These are phyloP conservation scores for Gobiocypris rarus DNA, from an alignment of 2,113 vertebrate species.

Conservation along the genomic window DNA sequence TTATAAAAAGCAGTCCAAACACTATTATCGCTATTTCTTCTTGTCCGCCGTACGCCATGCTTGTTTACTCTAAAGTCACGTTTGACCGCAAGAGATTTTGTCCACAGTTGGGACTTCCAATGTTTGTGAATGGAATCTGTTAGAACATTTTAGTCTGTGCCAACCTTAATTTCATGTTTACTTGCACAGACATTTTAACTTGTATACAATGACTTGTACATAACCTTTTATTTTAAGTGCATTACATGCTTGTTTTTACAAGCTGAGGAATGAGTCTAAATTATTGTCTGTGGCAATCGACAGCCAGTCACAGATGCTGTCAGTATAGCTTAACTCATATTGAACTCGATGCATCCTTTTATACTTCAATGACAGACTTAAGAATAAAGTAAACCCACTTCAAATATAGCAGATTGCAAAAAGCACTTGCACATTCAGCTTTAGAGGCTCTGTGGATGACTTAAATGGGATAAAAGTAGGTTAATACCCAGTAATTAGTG, in stretches of 20 bases:
- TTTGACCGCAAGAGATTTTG: no score
- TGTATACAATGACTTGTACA: not conserved
- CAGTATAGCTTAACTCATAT: not conserved
- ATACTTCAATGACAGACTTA: not conserved
- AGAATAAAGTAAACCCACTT: conserved; percentile 10
- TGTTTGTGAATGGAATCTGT: no score
- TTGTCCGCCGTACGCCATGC: no score
- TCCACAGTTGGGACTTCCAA: no score
- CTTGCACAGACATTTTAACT: not conserved
- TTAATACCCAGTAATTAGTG: conserved; percentile 18
- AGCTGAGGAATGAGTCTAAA: not conserved
- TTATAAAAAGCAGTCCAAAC: no score
- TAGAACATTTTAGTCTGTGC: no score
- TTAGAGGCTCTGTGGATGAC: conserved; percentile 2
- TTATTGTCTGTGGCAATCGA: not conserved
- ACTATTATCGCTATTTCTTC: no score
- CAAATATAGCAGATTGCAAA: not conserved
- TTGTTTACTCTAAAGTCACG: no score
- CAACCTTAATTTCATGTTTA: not conserved
- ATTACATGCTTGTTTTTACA: not conserved
- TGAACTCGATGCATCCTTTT: not conserved
- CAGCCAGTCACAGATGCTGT: not conserved
- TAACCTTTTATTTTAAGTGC: no score
- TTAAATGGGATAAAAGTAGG: not conserved
- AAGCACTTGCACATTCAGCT: conserved; percentile 7